These are phyloP conservation scores for Chaetogeoica ovagalla DNA, from an alignment of 2,888 invertebrate species.

Conservation along the genomic window DNA sequence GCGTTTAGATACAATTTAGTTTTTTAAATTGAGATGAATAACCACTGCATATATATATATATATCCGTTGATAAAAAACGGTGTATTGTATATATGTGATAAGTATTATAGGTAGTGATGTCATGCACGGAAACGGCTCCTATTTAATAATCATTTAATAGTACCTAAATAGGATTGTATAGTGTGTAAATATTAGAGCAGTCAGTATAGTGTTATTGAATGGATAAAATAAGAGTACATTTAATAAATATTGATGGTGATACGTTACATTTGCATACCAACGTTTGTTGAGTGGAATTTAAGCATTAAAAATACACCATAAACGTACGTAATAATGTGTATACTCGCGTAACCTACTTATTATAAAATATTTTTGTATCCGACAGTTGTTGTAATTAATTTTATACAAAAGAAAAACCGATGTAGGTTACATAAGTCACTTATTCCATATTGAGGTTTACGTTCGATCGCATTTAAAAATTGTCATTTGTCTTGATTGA, in stretches of 20 bases:
- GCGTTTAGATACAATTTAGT: background rate
- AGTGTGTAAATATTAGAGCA: too few relatives aligned
- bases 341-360: background rate
- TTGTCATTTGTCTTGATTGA: too few relatives aligned
- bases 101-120: constrained; percentile 1
- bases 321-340: background rate
- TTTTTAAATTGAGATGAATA: constrained; percentile 18
- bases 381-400: too few relatives aligned
- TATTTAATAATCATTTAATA: background rate
- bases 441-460: too few relatives aligned
- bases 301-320: background rate
- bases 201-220: constrained; percentile 7
- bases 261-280: background rate
- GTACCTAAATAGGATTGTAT: constrained; percentile 8
- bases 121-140: constrained; percentile 12
- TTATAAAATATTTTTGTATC: too few relatives aligned
- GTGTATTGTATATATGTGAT: constrained; percentile 12
- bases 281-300: background rate
- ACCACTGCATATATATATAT: background rate
- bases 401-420: too few relatives aligned
- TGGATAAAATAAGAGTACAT: background rate
- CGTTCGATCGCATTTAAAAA: too few relatives aligned
- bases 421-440: too few relatives aligned
- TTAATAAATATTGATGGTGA: background rate
- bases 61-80: constrained; percentile 14